Base-by-base conservation (phyloP, 2,113 vertebrate species). In the Ochotona princeps region DNA sequence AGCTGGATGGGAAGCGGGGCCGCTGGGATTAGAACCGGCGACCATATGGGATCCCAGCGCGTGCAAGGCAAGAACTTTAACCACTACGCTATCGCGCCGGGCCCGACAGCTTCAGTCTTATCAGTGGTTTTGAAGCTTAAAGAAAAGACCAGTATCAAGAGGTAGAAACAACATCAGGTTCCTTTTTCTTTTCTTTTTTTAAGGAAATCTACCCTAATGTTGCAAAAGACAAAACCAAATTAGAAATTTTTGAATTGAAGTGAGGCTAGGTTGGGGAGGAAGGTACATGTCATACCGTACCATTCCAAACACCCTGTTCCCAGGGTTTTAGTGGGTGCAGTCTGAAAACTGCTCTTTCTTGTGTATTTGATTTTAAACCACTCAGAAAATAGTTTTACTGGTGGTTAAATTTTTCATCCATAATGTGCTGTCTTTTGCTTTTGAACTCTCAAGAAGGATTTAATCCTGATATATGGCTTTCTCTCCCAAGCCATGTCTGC, bases 101-200 rank as follows among this genome's bases (percentile, higher is more conserved):
- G n/a, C n/a, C n/a, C n/a, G n/a, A 14, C 70, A 75, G 26, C 81
- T 87, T 92, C 30, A 61, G 28, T n/a, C 49, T 96, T 13, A 88
- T 47, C 49, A 93, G 13, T 88, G 44, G 49, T 83, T 83, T 89
- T 91, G 73, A 93, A 61, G 80, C 47, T 32, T 95, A 83, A 90
- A 87, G 73, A 69, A 80, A 85, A 81, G 61, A 60, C 10, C 18
- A 72, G 1, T n/a, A 17, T 47, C 44, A 83, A 89, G 35, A 30
- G 49, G 35, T 17, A 15, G 44, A 13, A 32, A n/a, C 3, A 17
- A 26, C 11, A 73, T 83, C 44, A 35, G 35, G 73, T 84, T 86
- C 86, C 18, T 61, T 81, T 38, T 30, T 2, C 7, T 83, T 73
- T 74, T 79, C 26, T 12, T 5, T 69, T 72, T 49, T 28, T 26